Evolutionary conservation across 2,797 vertebrate genomes (phyloP).

Genomic region (Argentina silus): DNA sequence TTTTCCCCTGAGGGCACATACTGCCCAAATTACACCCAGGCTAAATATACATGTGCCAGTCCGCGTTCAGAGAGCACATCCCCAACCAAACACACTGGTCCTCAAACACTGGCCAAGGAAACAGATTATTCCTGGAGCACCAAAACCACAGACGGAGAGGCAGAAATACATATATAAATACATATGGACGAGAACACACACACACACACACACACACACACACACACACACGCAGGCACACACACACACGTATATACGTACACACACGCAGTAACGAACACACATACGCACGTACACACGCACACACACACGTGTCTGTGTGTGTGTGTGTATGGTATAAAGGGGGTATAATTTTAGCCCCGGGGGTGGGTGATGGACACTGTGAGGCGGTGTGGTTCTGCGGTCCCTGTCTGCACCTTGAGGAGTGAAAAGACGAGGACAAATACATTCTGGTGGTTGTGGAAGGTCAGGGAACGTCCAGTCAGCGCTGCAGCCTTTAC

Average conservation of each 20-base stretch:
- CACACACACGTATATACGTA: constrained; percentile 48
- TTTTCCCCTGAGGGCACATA: neutral
- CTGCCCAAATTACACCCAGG: constrained; percentile 13
- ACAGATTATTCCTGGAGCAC: constrained; percentile 43
- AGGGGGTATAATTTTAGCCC: constrained; percentile 24
- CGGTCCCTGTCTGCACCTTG: constrained; percentile 12
- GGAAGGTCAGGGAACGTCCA: neutral
- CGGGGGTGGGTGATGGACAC: constrained; percentile 11
- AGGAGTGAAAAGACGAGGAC: constrained; percentile 22
- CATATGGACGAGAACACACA: constrained; percentile 26
- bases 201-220: constrained; percentile 27
- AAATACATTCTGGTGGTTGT: neutral
- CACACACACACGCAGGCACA: constrained; percentile 35
- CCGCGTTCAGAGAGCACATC: neutral
- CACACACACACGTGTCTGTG: constrained; percentile 10
- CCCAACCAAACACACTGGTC: constrained; percentile 45
- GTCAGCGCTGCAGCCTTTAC: neutral
- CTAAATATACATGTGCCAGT: constrained; percentile 16
- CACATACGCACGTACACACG: constrained; percentile 11
- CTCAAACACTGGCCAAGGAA: constrained; percentile 30
- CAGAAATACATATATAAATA: constrained; percentile 49
- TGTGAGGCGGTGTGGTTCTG: constrained; percentile 26
- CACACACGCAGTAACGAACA: neutral
- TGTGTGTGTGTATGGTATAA: constrained; percentile 21
- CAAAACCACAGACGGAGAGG: constrained; percentile 37